Evolutionary conservation across 2,113 vertebrate genomes (phyloP).

Genomic region (Embiotoca jacksoni): DNA sequence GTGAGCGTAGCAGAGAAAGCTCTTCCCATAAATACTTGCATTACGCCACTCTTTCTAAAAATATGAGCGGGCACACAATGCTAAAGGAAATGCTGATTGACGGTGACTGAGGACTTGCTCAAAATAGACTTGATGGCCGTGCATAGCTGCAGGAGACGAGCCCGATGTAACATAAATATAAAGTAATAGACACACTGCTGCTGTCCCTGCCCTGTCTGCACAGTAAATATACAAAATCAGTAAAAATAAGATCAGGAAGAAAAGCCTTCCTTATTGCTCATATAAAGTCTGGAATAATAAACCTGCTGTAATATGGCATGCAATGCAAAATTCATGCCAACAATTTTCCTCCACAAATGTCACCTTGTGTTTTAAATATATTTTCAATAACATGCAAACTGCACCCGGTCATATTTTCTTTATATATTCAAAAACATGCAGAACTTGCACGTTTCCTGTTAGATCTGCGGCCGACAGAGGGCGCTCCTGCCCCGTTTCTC

Average conservation of each 20-base stretch:
- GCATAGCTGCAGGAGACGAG: conserved; percentile 6
- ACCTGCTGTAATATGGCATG: background rate
- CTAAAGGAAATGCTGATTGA: conserved; percentile 67
- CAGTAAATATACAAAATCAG: background rate
- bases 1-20: conserved; percentile 41
- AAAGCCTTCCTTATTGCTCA: no score
- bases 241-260: no score
- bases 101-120: conserved; percentile 38
- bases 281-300: background rate
- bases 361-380: background rate
- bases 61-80: conserved; percentile 67
- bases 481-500: conserved; percentile 50
- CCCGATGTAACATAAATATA: background rate
- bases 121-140: conserved; percentile 37
- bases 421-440: conserved; percentile 11
- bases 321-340: background rate
- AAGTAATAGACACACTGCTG: background rate
- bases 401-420: conserved; percentile 29
- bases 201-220: background rate
- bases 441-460: background rate
- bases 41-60: conserved; percentile 74
- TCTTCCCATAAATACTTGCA: conserved; percentile 75
- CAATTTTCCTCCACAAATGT: conserved; percentile 3
- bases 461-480: conserved; percentile 65
- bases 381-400: conserved; percentile 13